A percentile compares a stretch with the other conserved stretches of the same genome.
Conservation (phyloP, 92 coral and sea anemone genomes). For the Siderastrea radians region DNA sequence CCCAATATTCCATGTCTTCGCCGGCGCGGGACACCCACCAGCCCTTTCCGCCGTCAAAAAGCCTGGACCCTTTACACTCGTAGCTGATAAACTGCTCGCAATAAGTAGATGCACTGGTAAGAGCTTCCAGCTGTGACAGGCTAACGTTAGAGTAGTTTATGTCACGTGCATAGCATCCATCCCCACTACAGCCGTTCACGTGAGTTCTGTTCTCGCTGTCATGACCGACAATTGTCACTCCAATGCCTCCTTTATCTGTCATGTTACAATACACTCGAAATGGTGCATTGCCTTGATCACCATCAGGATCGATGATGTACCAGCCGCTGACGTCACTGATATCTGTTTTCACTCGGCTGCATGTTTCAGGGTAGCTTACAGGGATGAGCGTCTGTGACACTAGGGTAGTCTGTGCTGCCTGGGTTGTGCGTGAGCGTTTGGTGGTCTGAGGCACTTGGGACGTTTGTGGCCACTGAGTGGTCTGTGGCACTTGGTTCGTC, state of each 20-base stretch:
- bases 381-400: no score
- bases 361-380: slow-evolving; percentile 6
- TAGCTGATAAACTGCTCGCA: not conserved
- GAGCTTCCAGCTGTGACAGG: not conserved
- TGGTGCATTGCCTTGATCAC: not conserved
- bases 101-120: not conserved
- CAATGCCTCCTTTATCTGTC: no score
- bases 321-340: no score
- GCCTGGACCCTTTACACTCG: not conserved
- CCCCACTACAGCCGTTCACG: not conserved
- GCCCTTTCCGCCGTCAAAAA: not conserved
- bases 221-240: no score
- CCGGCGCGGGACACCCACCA: slow-evolving; percentile 47
- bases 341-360: not conserved
- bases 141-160: not conserved
- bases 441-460: no score
- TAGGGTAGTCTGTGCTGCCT: no score
- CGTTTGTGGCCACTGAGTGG: no score
- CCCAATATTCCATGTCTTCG: slow-evolving; percentile 25
- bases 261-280: slow-evolving; percentile 34
- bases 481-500: no score
- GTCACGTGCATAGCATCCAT: not conserved
- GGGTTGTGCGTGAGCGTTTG: not conserved
- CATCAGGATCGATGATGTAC: no score
- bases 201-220: no score